Evolutionary conservation across 2,888 invertebrate species (phyloP).

Genomic region (Drosophila seclusa): DNA sequence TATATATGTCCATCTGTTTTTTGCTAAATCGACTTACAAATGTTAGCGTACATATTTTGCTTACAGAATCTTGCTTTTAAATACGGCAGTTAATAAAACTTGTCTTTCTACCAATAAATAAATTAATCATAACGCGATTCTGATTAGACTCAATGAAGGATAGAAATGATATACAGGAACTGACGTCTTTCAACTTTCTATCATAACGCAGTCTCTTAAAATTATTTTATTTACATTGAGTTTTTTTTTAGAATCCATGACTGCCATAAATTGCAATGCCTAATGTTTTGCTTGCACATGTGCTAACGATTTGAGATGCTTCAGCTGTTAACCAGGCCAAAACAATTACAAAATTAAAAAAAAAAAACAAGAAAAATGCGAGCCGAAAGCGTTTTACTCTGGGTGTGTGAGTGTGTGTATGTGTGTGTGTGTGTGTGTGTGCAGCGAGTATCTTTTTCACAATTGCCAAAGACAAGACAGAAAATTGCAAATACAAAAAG

Average conservation of each 20-base stretch:
- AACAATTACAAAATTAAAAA: conserved; percentile 69
- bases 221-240: neutral
- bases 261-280: conserved; percentile 11
- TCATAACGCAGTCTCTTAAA: neutral
- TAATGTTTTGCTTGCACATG: conserved; percentile 31
- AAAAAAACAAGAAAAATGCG: conserved; percentile 39
- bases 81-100: neutral
- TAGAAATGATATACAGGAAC: neutral
- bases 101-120: neutral
- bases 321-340: conserved; percentile 62
- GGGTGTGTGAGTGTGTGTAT: neutral
- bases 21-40: neutral
- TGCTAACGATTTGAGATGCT: conserved; percentile 46
- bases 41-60: neutral
- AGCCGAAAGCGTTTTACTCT: conserved; percentile 29
- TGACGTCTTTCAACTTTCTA: conserved; percentile 4
- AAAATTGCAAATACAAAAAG: conserved; percentile 51
- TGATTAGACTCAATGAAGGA: neutral
- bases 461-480: conserved; percentile 62
- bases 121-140: neutral
- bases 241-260: conserved; percentile 7
- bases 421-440: conserved; percentile 19
- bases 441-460: conserved; percentile 62
- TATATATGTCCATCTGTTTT: neutral
- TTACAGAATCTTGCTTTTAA: neutral